Conservation (phyloP, 2,888 invertebrate species). For the Athalia rosae region DNA sequence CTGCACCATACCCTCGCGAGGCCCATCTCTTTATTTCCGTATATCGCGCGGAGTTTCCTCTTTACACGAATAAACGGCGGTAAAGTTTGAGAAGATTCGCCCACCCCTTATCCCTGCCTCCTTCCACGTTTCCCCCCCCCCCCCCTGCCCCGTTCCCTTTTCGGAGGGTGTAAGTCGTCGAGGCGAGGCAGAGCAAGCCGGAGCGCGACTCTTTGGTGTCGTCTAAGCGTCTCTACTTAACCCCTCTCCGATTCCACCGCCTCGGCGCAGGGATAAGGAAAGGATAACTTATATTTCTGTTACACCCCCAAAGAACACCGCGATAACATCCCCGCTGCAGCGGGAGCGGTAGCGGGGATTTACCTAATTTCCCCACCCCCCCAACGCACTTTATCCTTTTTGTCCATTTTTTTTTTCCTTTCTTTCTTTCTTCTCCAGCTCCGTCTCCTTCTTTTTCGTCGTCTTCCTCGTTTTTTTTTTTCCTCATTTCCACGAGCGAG, state of each 20-base stretch:
- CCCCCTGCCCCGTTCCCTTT: too few relatives aligned
- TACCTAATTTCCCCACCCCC: not conserved
- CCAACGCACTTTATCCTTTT: not conserved
- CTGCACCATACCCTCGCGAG: not conserved
- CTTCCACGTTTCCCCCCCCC: not conserved
- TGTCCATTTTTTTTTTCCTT: too few relatives aligned
- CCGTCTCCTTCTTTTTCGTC: not conserved
- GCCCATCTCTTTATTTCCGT: not conserved
- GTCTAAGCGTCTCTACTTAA: constrained; percentile 6
- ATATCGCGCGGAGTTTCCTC: not conserved
- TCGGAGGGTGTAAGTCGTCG: not conserved
- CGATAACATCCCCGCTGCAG: not conserved
- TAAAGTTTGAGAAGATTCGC: not conserved
- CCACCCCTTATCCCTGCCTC: not conserved
- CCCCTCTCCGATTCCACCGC: not conserved
- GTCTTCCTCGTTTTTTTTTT: too few relatives aligned
- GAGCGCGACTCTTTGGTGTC: not conserved
- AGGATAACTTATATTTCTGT: constrained; percentile 3
- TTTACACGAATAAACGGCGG: not conserved
- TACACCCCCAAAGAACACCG: not conserved
- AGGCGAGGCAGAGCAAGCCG: not conserved
- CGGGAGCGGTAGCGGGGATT: not conserved
- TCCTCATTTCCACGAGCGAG: too few relatives aligned
- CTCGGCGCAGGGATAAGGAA: not conserved
- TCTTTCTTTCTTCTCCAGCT: not conserved